Base-by-base conservation (phyloP, 2,888 invertebrate species). In the Julus scandinavius region DNA sequence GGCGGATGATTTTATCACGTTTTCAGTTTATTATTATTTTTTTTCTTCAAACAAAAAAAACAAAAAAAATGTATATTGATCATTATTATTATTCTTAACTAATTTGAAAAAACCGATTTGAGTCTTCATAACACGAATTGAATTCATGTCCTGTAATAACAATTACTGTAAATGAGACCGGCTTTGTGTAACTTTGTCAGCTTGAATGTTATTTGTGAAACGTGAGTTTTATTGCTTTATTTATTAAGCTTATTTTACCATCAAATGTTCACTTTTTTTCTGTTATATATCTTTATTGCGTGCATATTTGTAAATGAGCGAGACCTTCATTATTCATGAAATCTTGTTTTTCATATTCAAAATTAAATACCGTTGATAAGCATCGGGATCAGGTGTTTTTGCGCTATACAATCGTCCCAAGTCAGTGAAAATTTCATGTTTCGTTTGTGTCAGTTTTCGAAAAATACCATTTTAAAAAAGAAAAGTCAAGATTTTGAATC, bases 161-260 rank as follows among this genome's bases (percentile, higher is more conserved):
- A 80, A 40, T 80, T 80, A 80, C 38, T 80, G 80, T 80, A 80
- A 80, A 15, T 80, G 80, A 7, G 80, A 80, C 63, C 11, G 80
- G 80, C 80, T 80, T 80, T 80, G 15, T 80, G 80, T 80, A 40
- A 7, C 72, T 72, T 80, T 15, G 80, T 80, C 38, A 80, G 80
- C 29, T 38, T 80, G 80, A 80, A 29, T 80, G 80, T 80, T 80
- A 80, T 29, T 38, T 38, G 80, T 80, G 80, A 80, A 29, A 80
- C 80, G 80, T 38, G 80, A 38, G 80, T 13, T 80, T 80, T 29
- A 80, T 80, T 40, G 80, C 80, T 80, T 80, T 80, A 80, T 80
- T 80, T 80, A 80, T 80, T 80, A 29, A 80, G 80, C 80, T 80
- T 80, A 80, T 80, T 80, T 54, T 80, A 29, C 80, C 80, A 13